Conservation (phyloP, 2,113 vertebrate genomes). For the Channa maculata region DNA sequence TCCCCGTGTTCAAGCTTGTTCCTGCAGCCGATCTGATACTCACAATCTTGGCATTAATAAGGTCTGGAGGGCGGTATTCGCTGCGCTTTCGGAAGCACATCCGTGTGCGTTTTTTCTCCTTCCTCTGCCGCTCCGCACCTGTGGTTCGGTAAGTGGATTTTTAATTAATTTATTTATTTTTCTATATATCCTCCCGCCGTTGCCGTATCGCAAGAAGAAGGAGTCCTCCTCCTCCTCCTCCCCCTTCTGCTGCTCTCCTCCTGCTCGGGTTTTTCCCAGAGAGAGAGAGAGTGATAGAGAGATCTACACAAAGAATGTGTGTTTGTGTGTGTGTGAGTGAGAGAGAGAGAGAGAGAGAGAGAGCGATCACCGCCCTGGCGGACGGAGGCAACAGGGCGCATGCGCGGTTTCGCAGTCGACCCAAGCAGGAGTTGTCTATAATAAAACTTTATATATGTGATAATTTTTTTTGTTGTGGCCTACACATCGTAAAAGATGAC, state of each 20-base stretch:
- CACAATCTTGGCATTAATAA: conserved; percentile 85
- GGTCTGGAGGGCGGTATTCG: conserved; percentile 82
- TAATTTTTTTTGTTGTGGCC: background rate
- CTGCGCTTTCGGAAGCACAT: conserved; percentile 86
- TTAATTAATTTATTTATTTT: conserved; percentile 22
- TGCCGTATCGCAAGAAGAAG: conserved; percentile 43
- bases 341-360: conserved; percentile 22
- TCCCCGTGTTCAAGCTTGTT: background rate
- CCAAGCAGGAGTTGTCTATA: conserved; percentile 12
- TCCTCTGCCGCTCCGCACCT: conserved; percentile 41
- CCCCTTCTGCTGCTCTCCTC: conserved; percentile 57
- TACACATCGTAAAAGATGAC: background rate
- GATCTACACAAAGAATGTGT: background rate
- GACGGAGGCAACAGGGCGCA: conserved; percentile 81
- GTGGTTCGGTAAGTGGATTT: conserved; percentile 4
- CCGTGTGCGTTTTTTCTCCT: conserved; percentile 70
- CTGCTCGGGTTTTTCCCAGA: conserved; percentile 71
- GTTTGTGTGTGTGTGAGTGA: background rate
- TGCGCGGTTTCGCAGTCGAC: conserved; percentile 78
- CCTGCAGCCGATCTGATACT: conserved; percentile 72
- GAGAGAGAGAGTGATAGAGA: conserved; percentile 43
- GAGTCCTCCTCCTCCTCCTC: conserved; percentile 55
- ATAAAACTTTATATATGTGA: conserved; percentile 29
- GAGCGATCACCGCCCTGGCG: conserved; percentile 81
- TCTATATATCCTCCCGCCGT: conserved; percentile 36